Conservation (phyloP, 2,888 invertebrate genomes). For the Macrosiphum euphorbiae region DNA sequence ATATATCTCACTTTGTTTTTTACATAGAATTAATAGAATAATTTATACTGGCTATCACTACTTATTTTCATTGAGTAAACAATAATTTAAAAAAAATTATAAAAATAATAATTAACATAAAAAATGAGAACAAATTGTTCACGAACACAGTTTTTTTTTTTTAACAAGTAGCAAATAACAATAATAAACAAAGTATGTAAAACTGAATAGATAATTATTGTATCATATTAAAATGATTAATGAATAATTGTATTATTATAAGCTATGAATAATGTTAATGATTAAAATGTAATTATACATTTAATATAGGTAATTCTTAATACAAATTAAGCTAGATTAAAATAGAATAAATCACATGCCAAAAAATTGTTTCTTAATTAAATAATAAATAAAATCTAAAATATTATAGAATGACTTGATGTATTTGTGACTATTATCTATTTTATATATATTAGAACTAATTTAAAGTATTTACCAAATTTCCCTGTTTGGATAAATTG, state of each 20-base stretch:
- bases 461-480: neutral
- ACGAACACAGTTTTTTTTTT: neutral
- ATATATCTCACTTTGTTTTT: conserved; percentile 29
- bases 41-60: conserved; percentile 18
- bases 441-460: neutral
- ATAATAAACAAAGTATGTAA: conserved; percentile 12
- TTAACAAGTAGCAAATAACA: conserved; percentile 24
- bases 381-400: conserved; percentile 9
- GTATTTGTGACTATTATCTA: neutral
- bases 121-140: conserved; percentile 26
- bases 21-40: conserved; percentile 7
- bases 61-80: neutral
- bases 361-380: conserved; percentile 6
- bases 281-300: conserved; percentile 20
- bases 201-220: conserved; percentile 19
- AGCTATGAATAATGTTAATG: neutral
- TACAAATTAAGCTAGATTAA: neutral
- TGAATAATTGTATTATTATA: conserved; percentile 14
- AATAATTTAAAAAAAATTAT: neutral
- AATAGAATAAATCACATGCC: conserved; percentile 12
- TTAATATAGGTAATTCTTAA: neutral
- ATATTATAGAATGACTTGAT: conserved; percentile 34
- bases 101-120: neutral
- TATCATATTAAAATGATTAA: conserved; percentile 7
- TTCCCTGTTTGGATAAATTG: neutral